Evolutionary conservation across 2,797 vertebrate species (phyloP).

Genomic region (Euphonia xanthogaster): DNA sequence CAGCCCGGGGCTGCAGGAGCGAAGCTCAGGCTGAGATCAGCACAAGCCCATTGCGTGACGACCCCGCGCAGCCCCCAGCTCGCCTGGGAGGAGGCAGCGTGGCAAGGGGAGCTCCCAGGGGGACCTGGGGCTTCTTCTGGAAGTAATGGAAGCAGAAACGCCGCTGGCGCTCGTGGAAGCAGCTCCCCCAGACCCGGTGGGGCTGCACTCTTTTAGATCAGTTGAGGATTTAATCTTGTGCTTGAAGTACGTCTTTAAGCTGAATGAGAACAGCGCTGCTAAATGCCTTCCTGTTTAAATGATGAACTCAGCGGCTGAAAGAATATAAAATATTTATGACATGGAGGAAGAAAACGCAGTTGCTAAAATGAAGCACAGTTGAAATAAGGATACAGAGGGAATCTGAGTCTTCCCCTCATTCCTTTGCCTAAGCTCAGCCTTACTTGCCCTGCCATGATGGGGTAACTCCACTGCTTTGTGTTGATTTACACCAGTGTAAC

Average conservation of each 20-base stretch:
- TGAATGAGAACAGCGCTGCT: not conserved
- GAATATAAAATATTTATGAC: constrained; percentile 48
- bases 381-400: constrained; percentile 50
- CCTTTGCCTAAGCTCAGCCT: not conserved
- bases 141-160: not conserved
- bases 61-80: not conserved
- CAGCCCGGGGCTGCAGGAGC: rapidly evolving
- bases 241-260: not conserved
- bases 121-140: not conserved
- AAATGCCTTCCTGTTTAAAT: constrained; percentile 45
- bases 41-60: not conserved
- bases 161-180: rapidly evolving
- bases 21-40: rapidly evolving
- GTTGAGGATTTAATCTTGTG: not conserved
- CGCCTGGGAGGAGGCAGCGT: not conserved
- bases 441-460: not conserved
- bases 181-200: not conserved
- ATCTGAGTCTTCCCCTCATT: not conserved
- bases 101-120: not conserved
- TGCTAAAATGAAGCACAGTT: constrained; percentile 37
- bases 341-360: not conserved
- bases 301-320: not conserved
- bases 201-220: not conserved
- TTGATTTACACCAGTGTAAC: not conserved
- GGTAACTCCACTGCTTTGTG: not conserved